A percentile compares a stretch with the other conserved stretches of the same genome.
Conservation (phyloP, 2,113 vertebrate genomes). For the Elephas maximus region DNA sequence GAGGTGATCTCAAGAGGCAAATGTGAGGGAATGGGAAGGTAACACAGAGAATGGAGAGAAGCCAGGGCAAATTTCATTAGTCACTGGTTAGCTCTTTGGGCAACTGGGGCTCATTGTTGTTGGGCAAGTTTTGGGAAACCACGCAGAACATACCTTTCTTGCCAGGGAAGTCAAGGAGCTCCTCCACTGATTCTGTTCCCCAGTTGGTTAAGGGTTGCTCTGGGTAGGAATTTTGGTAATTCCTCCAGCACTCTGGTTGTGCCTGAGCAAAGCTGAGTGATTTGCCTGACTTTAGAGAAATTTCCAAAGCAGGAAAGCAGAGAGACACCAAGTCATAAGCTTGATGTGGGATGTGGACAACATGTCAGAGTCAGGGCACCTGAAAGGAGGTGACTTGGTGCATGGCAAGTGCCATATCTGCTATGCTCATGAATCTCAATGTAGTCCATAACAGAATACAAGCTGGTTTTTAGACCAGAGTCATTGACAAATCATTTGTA, state of each 20-base stretch:
- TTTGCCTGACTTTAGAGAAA: conserved; percentile 1
- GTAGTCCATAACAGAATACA: background rate
- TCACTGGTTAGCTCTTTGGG: background rate
- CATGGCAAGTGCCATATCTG: background rate
- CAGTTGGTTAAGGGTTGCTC: background rate
- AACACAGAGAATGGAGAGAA: background rate
- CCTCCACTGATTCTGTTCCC: background rate
- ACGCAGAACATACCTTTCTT: background rate
- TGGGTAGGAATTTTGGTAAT: background rate
- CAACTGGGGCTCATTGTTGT: background rate
- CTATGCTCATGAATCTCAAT: background rate
- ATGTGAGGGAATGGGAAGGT: background rate
- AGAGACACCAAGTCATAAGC: background rate
- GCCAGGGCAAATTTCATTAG: background rate
- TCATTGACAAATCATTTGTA: conserved; percentile 10
- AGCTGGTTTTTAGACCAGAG: background rate
- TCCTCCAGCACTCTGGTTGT: background rate
- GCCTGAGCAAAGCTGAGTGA: background rate
- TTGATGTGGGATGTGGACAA: background rate
- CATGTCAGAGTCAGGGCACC: background rate
- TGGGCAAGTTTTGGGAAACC: background rate
- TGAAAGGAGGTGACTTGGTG: background rate
- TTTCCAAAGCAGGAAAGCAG: conserved; percentile 20
- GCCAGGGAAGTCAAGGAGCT: background rate
- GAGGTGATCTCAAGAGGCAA: background rate